These are phyloP conservation scores for Zapornia atra DNA, from an alignment of 2,113 vertebrate species.

Conservation along the genomic window DNA sequence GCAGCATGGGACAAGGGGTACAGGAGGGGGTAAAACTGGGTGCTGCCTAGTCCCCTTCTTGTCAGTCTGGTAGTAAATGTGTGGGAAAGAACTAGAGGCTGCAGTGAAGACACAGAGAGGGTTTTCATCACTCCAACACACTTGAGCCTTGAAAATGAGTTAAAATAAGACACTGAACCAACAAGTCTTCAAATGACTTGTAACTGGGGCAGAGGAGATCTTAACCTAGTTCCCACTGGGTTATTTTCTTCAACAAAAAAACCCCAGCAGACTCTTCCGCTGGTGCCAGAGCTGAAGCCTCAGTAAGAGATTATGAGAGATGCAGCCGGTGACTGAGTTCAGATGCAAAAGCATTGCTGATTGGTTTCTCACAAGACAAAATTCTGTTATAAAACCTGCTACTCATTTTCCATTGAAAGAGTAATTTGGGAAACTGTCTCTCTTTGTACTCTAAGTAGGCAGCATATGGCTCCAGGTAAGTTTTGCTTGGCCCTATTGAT, in stretches of 20 bases:
- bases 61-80: background rate
- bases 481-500: conserved; percentile 48
- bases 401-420: conserved; percentile 41
- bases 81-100: background rate
- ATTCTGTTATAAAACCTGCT: conserved; percentile 34
- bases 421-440: conserved; percentile 34
- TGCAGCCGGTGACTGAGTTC: background rate
- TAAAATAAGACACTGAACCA: conserved; percentile 5
- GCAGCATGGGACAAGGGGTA: background rate
- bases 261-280: conserved; percentile 8
- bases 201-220: background rate
- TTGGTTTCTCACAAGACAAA: background rate
- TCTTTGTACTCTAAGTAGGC: conserved; percentile 46
- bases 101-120: accelerated
- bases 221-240: background rate
- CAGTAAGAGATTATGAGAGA: background rate
- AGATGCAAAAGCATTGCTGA: conserved; percentile 25
- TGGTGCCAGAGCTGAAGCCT: conserved; percentile 1
- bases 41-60: background rate
- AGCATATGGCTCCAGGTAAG: conserved; percentile 43
- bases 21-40: background rate
- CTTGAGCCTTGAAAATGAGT: background rate
- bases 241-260: background rate
- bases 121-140: background rate
- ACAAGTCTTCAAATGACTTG: background rate